Evolutionary conservation across 2,888 invertebrate species (phyloP), one percentile per base, ranked within the genome.

Genomic region (Scaptomyza reducta): DNA sequence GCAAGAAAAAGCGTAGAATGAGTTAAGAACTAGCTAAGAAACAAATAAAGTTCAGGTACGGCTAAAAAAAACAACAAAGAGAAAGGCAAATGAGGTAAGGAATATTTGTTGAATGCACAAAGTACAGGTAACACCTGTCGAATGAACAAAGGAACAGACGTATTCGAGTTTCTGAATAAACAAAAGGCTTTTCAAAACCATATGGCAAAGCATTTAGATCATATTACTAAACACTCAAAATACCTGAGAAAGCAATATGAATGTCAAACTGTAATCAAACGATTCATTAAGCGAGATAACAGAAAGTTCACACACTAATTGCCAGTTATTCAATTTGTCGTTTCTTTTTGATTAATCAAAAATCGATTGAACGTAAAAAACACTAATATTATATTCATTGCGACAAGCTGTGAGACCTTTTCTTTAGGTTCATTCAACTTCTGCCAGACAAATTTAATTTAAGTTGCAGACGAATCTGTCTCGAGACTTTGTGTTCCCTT

Each of bases 351-450:
- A 22, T 22, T 22, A 22, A 22, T 22, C 22, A 22, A 22, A 22
- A 2, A 22, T 22, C 22, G 22, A 22, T 22, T 5, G 3, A 22
- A 22, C 3, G 22, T 4, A 22, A 22, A 22, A 2, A 22, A 4
- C 0, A 22, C 22, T 4, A 22, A 22, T 22, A 22, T 1, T 22
- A 22, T 22, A 22, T 22, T 60, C 49, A 73, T 31, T 76, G 76
- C 70, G 65, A 59, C 81, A 70, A 61, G 53, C 53, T 29, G 25
- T 11, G 31, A 9, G 27, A 27, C 70, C 75, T 74, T 77, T 77
- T 66, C 70, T 77, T 77, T 35, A 18, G 55, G 82, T 87, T 82
- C 82, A 62, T 81, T 82, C 87, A 82, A 82, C 82, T 75, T 75
- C 63, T 22, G n/a, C 62, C 62, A 59, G 65, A 81, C 66, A 78